These are phyloP conservation scores for Promerops cafer DNA, from an alignment of 2,113 vertebrate genomes.

Conservation along the genomic window DNA sequence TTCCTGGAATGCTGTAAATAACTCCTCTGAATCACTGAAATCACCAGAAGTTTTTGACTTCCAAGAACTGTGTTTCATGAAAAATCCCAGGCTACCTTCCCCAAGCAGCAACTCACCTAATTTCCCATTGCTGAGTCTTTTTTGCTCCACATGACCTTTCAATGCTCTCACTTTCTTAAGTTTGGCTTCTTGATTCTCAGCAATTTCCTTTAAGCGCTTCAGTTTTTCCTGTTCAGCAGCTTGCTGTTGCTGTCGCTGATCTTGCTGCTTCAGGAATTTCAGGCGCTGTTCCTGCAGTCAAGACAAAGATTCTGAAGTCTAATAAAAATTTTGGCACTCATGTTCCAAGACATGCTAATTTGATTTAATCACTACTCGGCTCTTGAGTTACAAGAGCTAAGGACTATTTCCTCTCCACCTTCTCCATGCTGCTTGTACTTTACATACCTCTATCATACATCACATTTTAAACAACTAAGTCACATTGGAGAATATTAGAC, in stretches of 20 bases:
- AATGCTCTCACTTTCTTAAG: constrained; percentile 92
- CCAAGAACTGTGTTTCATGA: not conserved
- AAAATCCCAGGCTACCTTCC: not conserved
- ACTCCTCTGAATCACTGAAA: not conserved
- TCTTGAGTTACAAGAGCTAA: not conserved
- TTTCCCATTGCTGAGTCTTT: constrained; percentile 92
- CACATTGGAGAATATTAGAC: not conserved
- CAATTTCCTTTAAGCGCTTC: constrained; percentile 85
- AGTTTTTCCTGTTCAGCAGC: constrained; percentile 91
- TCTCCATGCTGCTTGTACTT: not conserved
- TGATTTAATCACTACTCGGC: not conserved
- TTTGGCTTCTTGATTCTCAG: constrained; percentile 92
- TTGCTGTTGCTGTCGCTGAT: constrained; percentile 89
- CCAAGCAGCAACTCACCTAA: constrained; percentile 76
- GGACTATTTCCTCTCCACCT: not conserved
- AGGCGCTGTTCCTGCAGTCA: constrained; percentile 86
- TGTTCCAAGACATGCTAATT: not conserved
- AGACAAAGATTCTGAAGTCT: not conserved
- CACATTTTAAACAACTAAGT: not conserved
- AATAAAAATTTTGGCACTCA: not conserved
- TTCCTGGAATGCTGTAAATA: not conserved
- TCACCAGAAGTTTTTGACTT: not conserved
- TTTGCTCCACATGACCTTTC: constrained; percentile 96
- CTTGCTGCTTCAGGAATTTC: constrained; percentile 89
- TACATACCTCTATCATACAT: fast-evolving